Evolutionary conservation across 2,888 invertebrate species (phyloP).

Genomic region (Cordilura impudica): DNA sequence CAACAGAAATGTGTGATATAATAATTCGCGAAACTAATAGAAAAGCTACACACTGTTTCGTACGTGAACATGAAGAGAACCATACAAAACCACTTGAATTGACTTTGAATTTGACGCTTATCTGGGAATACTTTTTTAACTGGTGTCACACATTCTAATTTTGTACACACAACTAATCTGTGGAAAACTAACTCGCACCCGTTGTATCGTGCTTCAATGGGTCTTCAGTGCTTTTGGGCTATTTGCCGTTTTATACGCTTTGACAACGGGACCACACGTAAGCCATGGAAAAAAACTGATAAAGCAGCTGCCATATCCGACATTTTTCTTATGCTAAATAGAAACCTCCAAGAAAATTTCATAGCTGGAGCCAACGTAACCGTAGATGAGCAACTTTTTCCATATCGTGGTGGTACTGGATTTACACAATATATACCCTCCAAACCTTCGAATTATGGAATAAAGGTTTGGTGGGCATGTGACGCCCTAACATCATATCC

Average conservation of each 20-base stretch:
- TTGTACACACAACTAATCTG: too few relatives aligned
- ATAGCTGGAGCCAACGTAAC: too few relatives aligned
- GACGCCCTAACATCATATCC: too few relatives aligned
- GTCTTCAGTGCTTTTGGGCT: neutral
- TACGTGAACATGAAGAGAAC: constrained; percentile 13
- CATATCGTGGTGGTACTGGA: too few relatives aligned
- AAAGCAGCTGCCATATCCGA: neutral
- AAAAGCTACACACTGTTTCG: constrained; percentile 4
- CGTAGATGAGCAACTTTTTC: too few relatives aligned
- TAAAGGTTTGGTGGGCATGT: neutral
- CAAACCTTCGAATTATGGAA: neutral
- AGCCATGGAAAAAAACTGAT: neutral
- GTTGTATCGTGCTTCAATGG: neutral
- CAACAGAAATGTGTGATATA: neutral
- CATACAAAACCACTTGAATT: constrained; percentile 10
- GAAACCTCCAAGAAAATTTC: too few relatives aligned
- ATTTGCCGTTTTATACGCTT: neutral
- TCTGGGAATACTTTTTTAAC: too few relatives aligned
- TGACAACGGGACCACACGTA: neutral
- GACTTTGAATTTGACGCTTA: neutral
- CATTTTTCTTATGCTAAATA: too few relatives aligned
- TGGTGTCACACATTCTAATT: too few relatives aligned
- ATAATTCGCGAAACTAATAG: constrained; percentile 8
- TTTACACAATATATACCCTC: too few relatives aligned
- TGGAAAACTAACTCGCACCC: neutral